Evolutionary conservation across 1,140 invertebrate species (phyloP).

Genomic region (Apis cerana): DNA sequence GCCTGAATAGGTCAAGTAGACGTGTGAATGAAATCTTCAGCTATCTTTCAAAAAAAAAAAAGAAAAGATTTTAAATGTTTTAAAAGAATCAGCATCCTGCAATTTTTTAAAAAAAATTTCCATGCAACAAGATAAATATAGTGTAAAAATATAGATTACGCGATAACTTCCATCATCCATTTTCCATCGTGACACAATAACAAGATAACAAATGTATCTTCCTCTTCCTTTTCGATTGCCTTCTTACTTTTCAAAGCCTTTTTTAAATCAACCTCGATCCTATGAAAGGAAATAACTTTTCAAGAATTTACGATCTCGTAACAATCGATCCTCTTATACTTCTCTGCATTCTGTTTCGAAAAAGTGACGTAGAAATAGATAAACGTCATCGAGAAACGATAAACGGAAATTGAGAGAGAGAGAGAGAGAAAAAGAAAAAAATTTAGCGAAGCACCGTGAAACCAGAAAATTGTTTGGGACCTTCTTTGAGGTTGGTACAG

Average conservation of each 20-base stretch:
- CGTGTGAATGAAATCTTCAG: not conserved
- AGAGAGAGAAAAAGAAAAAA: not conserved
- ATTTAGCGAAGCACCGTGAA: not conserved
- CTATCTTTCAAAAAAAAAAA: no score
- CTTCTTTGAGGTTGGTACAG: constrained; percentile 1
- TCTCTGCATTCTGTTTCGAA: not conserved
- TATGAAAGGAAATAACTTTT: constrained; percentile 12
- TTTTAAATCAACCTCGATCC: constrained; percentile 12
- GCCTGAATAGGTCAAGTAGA: not conserved
- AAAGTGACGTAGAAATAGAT: constrained; percentile 5
- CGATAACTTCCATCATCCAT: not conserved
- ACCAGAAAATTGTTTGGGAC: constrained; percentile 26
- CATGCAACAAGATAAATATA: not conserved
- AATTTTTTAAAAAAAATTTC: not conserved
- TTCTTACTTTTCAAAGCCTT: not conserved
- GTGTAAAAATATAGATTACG: not conserved
- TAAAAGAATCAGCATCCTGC: no score
- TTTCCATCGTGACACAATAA: not conserved
- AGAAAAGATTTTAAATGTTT: not conserved
- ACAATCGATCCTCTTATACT: constrained; percentile 16
- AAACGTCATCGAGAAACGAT: constrained; percentile 37
- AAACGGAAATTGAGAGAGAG: constrained; percentile 18
- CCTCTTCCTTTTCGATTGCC: not conserved
- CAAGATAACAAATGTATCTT: constrained; percentile 5
- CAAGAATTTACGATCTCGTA: constrained; percentile 1